These are phyloP conservation scores for Anoplophora glabripennis DNA, from an alignment of 1,140 invertebrate genomes.

Conservation along the genomic window DNA sequence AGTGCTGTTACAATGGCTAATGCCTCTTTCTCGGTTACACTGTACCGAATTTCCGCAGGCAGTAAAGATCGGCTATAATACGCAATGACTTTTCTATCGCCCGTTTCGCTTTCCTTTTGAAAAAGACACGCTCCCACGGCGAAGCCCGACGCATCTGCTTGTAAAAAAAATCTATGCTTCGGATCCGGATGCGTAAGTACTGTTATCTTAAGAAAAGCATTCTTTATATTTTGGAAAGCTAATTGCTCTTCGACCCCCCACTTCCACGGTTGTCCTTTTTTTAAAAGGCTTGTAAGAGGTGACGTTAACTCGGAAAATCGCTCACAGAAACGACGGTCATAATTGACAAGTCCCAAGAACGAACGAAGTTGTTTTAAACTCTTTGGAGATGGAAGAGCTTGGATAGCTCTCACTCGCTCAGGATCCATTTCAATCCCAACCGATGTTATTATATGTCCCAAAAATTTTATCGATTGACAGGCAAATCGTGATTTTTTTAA, in stretches of 20 bases:
- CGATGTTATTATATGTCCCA: constrained; percentile 43
- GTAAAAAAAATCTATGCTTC: not conserved
- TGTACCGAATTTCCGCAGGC: not conserved
- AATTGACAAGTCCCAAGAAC: constrained; percentile 11
- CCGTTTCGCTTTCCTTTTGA: not conserved
- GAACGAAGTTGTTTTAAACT: constrained; percentile 29
- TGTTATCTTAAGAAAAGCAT: too few relatives aligned
- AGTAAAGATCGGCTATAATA: not conserved
- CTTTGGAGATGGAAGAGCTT: constrained; percentile 17
- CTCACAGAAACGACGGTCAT: constrained; percentile 40
- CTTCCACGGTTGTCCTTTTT: too few relatives aligned
- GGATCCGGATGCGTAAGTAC: constrained; percentile 5
- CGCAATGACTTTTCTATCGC: not conserved
- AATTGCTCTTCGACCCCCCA: not conserved
- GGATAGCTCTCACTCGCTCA: constrained; percentile 24
- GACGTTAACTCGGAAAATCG: constrained; percentile 27
- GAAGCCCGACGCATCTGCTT: not conserved
- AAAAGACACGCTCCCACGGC: constrained; percentile 7
- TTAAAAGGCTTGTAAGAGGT: too few relatives aligned
- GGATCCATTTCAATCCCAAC: constrained; percentile 23
- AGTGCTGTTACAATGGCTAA: constrained; percentile 5
- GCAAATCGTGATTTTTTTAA: constrained; percentile 50
- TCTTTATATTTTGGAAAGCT: too few relatives aligned
- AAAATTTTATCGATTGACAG: constrained; percentile 43
- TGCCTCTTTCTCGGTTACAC: constrained; percentile 1